Percentiles rank a stretch among this genome's conserved stretches.
These are phyloP conservation scores for Kryptolebias marmoratus DNA, from an alignment of 2,113 vertebrate species.

Conservation along the genomic window DNA sequence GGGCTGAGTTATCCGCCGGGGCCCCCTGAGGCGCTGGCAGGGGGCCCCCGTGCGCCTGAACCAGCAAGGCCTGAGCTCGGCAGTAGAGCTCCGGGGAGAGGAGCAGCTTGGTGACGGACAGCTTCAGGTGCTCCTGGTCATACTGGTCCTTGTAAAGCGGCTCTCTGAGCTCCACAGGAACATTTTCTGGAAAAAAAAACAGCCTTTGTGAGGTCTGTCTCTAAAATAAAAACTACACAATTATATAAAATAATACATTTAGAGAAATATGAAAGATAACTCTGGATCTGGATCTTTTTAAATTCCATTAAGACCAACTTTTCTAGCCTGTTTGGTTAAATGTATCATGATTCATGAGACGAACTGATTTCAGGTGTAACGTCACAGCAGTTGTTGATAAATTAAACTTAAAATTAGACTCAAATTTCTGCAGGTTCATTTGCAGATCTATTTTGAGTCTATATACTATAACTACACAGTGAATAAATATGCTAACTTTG, in stretches of 20 bases:
- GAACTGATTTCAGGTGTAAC: background rate
- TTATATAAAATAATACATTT: background rate
- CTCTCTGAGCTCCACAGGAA: slow-evolving; percentile 86
- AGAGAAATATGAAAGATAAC: background rate
- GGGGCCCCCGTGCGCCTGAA: slow-evolving; percentile 57
- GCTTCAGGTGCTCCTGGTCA: slow-evolving; percentile 86
- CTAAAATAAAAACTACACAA: background rate
- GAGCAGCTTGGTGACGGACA: slow-evolving; percentile 83
- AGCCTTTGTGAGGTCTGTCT: background rate
- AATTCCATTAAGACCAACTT: background rate
- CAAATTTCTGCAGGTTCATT: no score
- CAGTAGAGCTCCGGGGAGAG: slow-evolving; percentile 88
- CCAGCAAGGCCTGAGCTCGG: slow-evolving; percentile 78
- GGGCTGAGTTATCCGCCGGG: slow-evolving; percentile 69
- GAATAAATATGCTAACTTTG: no score
- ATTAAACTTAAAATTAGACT: no score
- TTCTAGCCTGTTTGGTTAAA: background rate
- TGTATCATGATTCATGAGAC: background rate
- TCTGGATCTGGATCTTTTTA: background rate
- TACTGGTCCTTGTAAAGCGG: slow-evolving; percentile 88
- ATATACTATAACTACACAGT: no score
- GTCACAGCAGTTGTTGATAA: background rate
- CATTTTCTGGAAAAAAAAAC: slow-evolving; percentile 74
- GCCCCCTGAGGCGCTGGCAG: slow-evolving; percentile 46
- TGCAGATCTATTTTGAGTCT: no score